Percentiles rank a stretch among this genome's conserved stretches.
Evolutionary conservation across 2,797 vertebrate species (phyloP).

Genomic region (Chromis chromis): DNA sequence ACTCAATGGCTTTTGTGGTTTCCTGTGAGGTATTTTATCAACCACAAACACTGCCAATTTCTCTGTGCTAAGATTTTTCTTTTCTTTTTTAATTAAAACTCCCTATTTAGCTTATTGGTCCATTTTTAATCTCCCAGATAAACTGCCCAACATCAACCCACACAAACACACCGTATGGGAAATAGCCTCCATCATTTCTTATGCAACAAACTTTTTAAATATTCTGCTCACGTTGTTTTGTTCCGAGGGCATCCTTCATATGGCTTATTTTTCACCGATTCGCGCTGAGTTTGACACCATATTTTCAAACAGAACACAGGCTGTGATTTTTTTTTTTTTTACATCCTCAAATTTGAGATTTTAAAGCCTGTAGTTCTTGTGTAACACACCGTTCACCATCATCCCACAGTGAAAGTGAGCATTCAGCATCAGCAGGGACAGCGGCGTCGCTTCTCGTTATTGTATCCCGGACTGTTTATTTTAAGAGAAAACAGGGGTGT

Average conservation of each 20-base stretch:
- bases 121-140: conserved; percentile 7
- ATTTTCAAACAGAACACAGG: not conserved
- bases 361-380: conserved; percentile 15
- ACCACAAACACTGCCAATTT: conserved; percentile 54
- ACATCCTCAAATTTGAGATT: not conserved
- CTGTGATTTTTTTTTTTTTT: not conserved
- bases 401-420: conserved; percentile 66
- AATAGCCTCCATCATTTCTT: conserved; percentile 17
- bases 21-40: conserved; percentile 79
- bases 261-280: not conserved
- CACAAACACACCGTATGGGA: not conserved
- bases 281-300: not conserved
- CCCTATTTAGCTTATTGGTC: conserved; percentile 7
- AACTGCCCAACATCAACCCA: not conserved
- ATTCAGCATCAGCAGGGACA: conserved; percentile 79
- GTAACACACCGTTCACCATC: conserved; percentile 41
- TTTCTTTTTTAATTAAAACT: conserved; percentile 11
- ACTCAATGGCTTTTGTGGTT: conserved; percentile 81
- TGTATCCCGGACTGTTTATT: conserved; percentile 74
- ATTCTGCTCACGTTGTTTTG: conserved; percentile 42
- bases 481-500: conserved; percentile 43
- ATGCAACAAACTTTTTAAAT: conserved; percentile 44
- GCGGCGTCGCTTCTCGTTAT: conserved; percentile 78
- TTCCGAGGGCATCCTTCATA: not conserved
- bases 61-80: conserved; percentile 14